Conservation (phyloP, 2,113 vertebrate genomes). For the Trogon surrucura region DNA sequence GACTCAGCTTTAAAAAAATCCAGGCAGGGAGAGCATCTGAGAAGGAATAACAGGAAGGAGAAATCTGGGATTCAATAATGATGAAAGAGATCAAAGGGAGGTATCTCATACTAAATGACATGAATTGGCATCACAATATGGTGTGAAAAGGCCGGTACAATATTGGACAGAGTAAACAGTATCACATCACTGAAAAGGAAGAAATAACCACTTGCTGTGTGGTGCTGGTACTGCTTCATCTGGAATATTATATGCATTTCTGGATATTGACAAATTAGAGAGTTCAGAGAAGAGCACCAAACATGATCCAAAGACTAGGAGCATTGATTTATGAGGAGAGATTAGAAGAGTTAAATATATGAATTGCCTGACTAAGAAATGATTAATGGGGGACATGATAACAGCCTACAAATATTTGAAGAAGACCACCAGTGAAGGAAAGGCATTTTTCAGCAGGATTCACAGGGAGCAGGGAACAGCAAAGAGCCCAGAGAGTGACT, state of each 20-base stretch:
- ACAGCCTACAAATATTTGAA: conserved; percentile 40
- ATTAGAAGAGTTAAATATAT: conserved; percentile 46
- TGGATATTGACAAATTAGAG: conserved; percentile 21
- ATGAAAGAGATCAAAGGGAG: conserved; percentile 24
- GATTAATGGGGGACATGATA: conserved; percentile 7
- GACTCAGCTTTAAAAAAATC: neutral
- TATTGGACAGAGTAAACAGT: neutral
- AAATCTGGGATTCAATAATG: conserved; percentile 17
- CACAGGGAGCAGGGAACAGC: neutral
- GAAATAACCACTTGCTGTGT: neutral
- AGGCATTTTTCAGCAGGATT: neutral
- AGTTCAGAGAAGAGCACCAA: conserved; percentile 32
- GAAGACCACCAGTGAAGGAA: neutral
- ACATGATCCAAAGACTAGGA: conserved; percentile 13
- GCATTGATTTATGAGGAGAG: conserved; percentile 26
- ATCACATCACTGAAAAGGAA: neutral
- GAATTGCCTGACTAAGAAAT: conserved; percentile 33
- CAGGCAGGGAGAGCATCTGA: neutral
- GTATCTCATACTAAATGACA: neutral
- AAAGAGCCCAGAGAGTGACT: neutral
- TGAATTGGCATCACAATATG: neutral
- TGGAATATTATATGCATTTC: neutral
- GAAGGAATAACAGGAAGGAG: conserved; percentile 3
- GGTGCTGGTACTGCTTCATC: neutral
- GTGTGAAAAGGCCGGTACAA: neutral